phyloP scores from a whole-genome alignment of 2,888 invertebrate species.

The Drymonia ruficornis region DNA sequence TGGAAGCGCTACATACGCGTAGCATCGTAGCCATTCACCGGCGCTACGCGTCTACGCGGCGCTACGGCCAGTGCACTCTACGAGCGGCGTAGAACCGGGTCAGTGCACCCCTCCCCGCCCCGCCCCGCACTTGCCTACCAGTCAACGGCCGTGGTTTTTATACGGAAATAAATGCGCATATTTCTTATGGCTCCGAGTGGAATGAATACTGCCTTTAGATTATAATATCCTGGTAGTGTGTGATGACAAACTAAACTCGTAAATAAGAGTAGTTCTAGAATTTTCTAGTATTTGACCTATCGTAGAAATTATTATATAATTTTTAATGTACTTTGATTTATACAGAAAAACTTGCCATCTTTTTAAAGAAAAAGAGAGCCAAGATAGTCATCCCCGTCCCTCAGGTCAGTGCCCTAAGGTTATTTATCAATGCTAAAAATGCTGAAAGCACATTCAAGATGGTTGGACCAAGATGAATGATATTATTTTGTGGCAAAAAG shows the following conservation, averaged over 20 bases:
- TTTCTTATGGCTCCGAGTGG: background rate
- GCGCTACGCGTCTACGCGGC: conserved; percentile 47
- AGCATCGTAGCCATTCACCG: conserved; percentile 39
- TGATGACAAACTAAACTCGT: no score
- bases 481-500: conserved; percentile 17
- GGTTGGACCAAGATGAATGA: conserved; percentile 16
- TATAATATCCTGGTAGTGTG: background rate
- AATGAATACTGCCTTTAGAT: background rate
- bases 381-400: conserved; percentile 7
- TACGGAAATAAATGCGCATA: background rate
- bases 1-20: conserved; percentile 26
- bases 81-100: conserved; percentile 65
- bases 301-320: no score
- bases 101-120: conserved; percentile 51
- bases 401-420: conserved; percentile 9
- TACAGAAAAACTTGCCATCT: background rate
- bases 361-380: background rate
- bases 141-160: background rate
- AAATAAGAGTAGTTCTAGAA: no score
- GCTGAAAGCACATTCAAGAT: conserved; percentile 11
- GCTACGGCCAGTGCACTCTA: conserved; percentile 76
- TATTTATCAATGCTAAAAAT: conserved; percentile 10
- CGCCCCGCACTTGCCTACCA: conserved; percentile 18
- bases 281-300: no score
- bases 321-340: no score